These are phyloP conservation scores for Sminthurides bifidus DNA, from an alignment of 1,140 invertebrate species.

Conservation along the genomic window DNA sequence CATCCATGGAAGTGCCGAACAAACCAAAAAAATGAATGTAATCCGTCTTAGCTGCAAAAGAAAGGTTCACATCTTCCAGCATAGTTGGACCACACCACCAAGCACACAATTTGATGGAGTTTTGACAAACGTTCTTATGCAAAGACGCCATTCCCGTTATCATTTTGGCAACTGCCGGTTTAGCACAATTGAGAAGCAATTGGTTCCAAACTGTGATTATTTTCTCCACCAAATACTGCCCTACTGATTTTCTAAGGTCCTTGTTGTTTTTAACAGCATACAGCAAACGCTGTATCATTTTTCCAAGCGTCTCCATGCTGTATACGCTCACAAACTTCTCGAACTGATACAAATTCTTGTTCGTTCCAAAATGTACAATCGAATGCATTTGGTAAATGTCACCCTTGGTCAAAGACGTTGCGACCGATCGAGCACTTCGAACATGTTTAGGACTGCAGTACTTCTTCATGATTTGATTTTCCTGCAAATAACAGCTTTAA, in stretches of 20 bases:
- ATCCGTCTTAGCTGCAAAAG: slow-evolving; percentile 20
- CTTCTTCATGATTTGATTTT: slow-evolving; percentile 2
- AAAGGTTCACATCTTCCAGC: slow-evolving; percentile 1
- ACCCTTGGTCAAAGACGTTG: slow-evolving; percentile 19
- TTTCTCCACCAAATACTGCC: slow-evolving; percentile 9
- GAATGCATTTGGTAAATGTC: slow-evolving; percentile 16
- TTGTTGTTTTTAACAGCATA: slow-evolving; percentile 1
- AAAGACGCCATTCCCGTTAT: slow-evolving; percentile 20
- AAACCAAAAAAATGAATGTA: slow-evolving; percentile 14
- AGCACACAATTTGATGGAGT: slow-evolving; percentile 8
- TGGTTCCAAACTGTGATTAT: slow-evolving; percentile 16
- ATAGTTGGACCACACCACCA: slow-evolving; percentile 23
- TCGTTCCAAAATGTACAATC: too few species aligned
- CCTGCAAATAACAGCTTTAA: neutral
- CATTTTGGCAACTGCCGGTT: slow-evolving; percentile 7
- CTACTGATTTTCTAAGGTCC: slow-evolving; percentile 10
- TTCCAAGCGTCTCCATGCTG: slow-evolving; percentile 15
- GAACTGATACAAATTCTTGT: too few species aligned
- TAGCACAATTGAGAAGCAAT: slow-evolving; percentile 19
- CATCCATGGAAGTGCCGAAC: slow-evolving; percentile 16
- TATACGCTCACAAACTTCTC: too few species aligned
- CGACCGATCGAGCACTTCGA: slow-evolving; percentile 17
- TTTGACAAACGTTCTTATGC: slow-evolving; percentile 8
- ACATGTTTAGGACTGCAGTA: too few species aligned
- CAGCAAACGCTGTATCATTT: slow-evolving; percentile 5